These are phyloP conservation scores for Myotis daubentonii DNA, from an alignment of 2,797 vertebrate genomes.

Conservation along the genomic window DNA sequence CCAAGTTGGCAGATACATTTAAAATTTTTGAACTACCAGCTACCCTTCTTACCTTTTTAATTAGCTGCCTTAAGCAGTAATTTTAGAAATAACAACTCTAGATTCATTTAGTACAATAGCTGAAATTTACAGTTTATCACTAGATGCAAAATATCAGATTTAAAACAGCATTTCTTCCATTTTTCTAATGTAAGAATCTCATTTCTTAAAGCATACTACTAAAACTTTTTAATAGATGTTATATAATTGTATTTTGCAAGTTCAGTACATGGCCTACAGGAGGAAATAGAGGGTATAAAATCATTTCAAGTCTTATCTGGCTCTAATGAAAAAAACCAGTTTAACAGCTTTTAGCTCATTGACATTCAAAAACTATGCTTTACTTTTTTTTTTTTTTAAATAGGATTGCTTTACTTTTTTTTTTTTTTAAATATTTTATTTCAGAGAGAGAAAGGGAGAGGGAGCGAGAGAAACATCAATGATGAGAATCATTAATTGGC, in stretches of 20 bases:
- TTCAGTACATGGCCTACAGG: neutral
- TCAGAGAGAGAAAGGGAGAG: neutral
- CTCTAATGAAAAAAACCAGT: slow-evolving; percentile 24
- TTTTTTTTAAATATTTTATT: no score
- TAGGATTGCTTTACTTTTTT: no score
- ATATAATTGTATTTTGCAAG: neutral
- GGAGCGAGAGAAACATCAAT: neutral
- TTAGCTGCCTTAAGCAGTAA: neutral
- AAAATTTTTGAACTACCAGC: neutral
- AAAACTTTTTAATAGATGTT: neutral
- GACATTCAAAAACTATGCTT: slow-evolving; percentile 29
- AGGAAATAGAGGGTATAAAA: slow-evolving; percentile 35
- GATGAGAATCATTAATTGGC: neutral
- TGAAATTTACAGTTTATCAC: slow-evolving; percentile 20
- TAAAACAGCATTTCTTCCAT: neutral
- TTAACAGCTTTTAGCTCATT: slow-evolving; percentile 41
- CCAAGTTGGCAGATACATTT: neutral
- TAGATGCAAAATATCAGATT: neutral
- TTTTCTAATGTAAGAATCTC: slow-evolving; percentile 6
- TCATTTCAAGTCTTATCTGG: slow-evolving; percentile 37
- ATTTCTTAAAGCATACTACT: slow-evolving; percentile 19
- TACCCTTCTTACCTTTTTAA: neutral
- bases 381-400: neutral
- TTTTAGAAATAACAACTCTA: neutral
- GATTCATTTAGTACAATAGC: neutral